Evolutionary conservation across 2,797 vertebrate species (phyloP).

Genomic region (Salmo trutta): DNA sequence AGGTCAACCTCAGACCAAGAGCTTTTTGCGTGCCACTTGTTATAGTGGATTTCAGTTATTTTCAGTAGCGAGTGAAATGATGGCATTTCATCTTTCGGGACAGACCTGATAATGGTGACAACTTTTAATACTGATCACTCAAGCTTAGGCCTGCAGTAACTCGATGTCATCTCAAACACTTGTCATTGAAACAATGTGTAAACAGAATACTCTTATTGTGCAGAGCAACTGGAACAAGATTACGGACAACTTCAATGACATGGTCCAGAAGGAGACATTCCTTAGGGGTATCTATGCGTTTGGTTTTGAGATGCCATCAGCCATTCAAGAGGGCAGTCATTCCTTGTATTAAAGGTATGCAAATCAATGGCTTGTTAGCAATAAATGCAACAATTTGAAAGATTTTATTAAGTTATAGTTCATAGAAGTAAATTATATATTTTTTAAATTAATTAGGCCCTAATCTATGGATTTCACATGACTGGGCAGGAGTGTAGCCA

Average conservation of each 20-base stretch:
- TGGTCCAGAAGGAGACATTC: constrained; percentile 97
- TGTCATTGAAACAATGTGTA: not conserved
- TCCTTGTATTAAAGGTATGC: constrained; percentile 96
- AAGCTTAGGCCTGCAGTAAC: not conserved
- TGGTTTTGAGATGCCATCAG: constrained; percentile 98
- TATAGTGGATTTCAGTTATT: too few species aligned
- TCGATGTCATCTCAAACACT: too few species aligned
- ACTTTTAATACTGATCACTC: constrained; percentile 86
- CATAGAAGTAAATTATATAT: too few species aligned
- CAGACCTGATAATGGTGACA: constrained; percentile 91
- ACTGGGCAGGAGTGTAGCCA: too few species aligned
- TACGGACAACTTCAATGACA: constrained; percentile 98
- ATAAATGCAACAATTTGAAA: too few species aligned
- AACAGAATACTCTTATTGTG: not conserved
- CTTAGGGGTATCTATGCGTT: constrained; percentile 95
- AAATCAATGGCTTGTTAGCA: fast-evolving
- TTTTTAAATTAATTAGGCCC: too few species aligned
- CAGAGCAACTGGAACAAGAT: constrained; percentile 99
- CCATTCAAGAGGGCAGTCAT: constrained; percentile 98
- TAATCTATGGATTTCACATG: too few species aligned
- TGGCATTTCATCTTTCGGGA: constrained; percentile 98
- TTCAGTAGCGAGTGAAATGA: constrained; percentile 81
- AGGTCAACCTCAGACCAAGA: not conserved
- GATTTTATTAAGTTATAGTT: too few species aligned
- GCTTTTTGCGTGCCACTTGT: constrained; percentile 25